Conservation (phyloP, 2,888 invertebrate genomes). For the Epinotia bilunana region DNA sequence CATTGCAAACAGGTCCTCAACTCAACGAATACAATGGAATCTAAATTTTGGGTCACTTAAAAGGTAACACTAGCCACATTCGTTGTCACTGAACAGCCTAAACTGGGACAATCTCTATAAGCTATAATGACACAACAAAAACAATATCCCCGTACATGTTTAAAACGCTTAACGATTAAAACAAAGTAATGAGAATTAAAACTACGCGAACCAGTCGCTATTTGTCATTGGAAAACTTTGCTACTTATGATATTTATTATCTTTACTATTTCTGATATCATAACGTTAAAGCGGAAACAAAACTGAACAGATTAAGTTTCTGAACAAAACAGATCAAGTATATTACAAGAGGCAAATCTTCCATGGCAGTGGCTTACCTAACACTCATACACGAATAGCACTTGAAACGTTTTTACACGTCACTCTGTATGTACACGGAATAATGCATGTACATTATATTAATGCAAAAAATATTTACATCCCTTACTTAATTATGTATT, state of each 20-base stretch:
- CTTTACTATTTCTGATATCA: slow-evolving; percentile 42
- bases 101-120: slow-evolving; percentile 65
- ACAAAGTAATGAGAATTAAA: slow-evolving; percentile 52
- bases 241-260: slow-evolving; percentile 57
- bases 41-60: slow-evolving; percentile 53
- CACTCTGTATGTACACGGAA: slow-evolving; percentile 72
- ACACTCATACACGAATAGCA: slow-evolving; percentile 78
- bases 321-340: slow-evolving; percentile 49
- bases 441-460: slow-evolving; percentile 71
- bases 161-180: slow-evolving; percentile 52
- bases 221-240: slow-evolving; percentile 54
- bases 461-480: slow-evolving; percentile 82
- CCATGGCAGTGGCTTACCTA: slow-evolving; percentile 78
- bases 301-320: slow-evolving; percentile 23
- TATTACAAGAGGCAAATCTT: slow-evolving; percentile 59
- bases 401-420: slow-evolving; percentile 74
- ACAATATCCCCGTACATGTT: slow-evolving; percentile 48
- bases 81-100: slow-evolving; percentile 82
- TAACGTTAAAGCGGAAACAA: slow-evolving; percentile 43
- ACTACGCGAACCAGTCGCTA: slow-evolving; percentile 70
- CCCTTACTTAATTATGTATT: slow-evolving; percentile 70
- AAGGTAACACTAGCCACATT: slow-evolving; percentile 71
- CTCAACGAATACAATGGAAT: slow-evolving; percentile 45
- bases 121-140: slow-evolving; percentile 54
- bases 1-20: slow-evolving; percentile 28